Evolutionary conservation across 1,140 invertebrate genomes (phyloP).

Genomic region (Anagrus nilaparvatae): DNA sequence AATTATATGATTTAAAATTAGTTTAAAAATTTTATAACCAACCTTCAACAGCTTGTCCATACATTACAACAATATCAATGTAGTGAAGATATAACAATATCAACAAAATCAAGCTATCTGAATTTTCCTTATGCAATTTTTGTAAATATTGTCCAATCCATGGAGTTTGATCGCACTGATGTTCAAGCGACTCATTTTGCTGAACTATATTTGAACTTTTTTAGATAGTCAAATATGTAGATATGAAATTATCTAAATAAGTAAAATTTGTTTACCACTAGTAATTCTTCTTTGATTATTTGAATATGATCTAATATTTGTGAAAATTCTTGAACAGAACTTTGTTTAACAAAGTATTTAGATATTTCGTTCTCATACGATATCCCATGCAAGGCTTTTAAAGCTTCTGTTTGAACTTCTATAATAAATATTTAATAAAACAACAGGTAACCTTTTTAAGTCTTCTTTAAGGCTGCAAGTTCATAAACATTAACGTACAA

Average conservation of each 20-base stretch:
- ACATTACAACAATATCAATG: conserved; percentile 51
- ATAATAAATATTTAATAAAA: conserved; percentile 30
- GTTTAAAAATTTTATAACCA: conserved; percentile 4
- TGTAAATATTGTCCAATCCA: conserved; percentile 48
- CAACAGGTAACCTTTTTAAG: conserved; percentile 39
- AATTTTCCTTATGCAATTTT: conserved; percentile 38
- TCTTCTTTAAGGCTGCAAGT: conserved; percentile 42
- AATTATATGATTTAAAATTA: conserved; percentile 6
- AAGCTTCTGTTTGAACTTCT: conserved; percentile 63
- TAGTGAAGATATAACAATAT: too few species aligned
- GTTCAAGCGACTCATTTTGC: conserved; percentile 37
- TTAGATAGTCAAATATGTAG: conserved; percentile 60
- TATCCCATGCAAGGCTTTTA: conserved; percentile 57
- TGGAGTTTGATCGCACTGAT: conserved; percentile 54
- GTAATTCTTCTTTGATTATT: conserved; percentile 51
- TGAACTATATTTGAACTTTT: conserved; percentile 41
- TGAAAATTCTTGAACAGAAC: conserved; percentile 43
- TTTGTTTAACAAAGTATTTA: conserved; percentile 26
- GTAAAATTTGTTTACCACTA: conserved; percentile 36
- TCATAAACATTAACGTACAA: conserved; percentile 50
- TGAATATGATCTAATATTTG: conserved; percentile 52
- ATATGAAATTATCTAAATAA: conserved; percentile 61
- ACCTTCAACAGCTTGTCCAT: conserved; percentile 53
- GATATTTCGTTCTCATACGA: conserved; percentile 40
- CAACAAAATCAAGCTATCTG: conserved; percentile 46